Conservation (phyloP, 2,888 invertebrate species). For the Lissocephala sabroskyi region DNA sequence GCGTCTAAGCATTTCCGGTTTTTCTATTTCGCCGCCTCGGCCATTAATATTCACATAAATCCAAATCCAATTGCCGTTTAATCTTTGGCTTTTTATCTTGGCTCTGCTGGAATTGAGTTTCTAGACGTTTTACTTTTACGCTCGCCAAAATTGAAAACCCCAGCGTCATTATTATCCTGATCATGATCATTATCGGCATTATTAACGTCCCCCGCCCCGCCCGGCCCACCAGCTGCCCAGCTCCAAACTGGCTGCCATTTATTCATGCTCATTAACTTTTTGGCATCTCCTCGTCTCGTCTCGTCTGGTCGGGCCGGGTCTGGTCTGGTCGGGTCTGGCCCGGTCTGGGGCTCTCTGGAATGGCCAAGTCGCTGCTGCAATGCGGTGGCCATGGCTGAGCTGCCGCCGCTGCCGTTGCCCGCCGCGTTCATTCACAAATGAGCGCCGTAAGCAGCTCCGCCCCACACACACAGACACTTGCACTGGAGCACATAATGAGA, state of each 20-base stretch:
- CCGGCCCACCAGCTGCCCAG: background rate
- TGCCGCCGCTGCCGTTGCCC: constrained; percentile 34
- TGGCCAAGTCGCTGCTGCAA: constrained; percentile 1
- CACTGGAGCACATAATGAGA: constrained; percentile 43
- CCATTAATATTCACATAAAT: constrained; percentile 53
- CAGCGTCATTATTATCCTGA: background rate
- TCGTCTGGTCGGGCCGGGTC: too few species aligned
- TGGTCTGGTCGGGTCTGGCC: too few species aligned
- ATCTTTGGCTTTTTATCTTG: constrained; percentile 37
- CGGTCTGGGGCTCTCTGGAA: too few species aligned
- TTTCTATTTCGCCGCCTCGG: constrained; percentile 46
- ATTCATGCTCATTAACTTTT: constrained; percentile 59
- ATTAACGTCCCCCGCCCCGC: too few species aligned
- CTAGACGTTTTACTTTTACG: background rate
- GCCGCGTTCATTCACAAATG: constrained; percentile 68
- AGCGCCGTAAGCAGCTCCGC: constrained; percentile 70
- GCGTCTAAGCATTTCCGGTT: constrained; percentile 64
- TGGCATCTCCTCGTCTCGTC: constrained; percentile 33
- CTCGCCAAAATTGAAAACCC: background rate
- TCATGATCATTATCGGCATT: background rate
- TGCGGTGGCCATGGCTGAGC: constrained; percentile 11
- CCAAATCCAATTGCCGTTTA: constrained; percentile 52
- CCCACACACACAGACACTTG: constrained; percentile 37
- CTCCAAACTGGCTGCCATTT: constrained; percentile 56
- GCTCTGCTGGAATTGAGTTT: background rate